A percentile compares a stretch with the other conserved stretches of the same genome.
Evolutionary conservation across 2,113 vertebrate genomes (phyloP).

Genomic region (Cyrtonyx montezumae): DNA sequence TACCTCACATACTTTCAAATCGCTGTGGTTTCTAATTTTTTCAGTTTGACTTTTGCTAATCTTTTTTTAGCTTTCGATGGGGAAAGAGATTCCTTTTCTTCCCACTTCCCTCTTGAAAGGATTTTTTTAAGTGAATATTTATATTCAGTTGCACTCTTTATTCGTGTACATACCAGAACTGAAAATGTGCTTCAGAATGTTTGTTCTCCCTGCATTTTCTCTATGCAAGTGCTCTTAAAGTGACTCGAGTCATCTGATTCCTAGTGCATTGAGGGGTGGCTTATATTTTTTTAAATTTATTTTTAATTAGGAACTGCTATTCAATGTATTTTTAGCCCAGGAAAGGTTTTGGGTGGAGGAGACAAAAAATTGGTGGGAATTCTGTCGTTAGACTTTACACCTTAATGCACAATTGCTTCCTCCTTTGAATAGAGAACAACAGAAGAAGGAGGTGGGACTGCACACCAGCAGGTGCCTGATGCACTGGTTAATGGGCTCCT

Average conservation of each 20-base stretch:
- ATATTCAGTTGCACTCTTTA: not conserved
- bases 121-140: not conserved
- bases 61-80: not conserved
- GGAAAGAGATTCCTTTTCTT: not conserved
- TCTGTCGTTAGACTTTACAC: not conserved
- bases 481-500: not conserved
- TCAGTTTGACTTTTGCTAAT: not conserved
- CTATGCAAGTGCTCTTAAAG: not conserved
- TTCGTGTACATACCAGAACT: not conserved
- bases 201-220: fast-evolving
- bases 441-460: not conserved
- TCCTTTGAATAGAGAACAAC: not conserved
- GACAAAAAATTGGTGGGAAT: not conserved
- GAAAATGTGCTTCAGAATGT: not conserved
- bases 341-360: not conserved
- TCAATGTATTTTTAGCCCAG: not conserved
- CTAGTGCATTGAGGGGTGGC: not conserved
- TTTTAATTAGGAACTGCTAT: not conserved
- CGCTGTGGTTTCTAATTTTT: not conserved
- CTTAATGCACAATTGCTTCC: not conserved
- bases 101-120: not conserved
- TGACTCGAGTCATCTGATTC: not conserved
- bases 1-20: not conserved
- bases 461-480: not conserved
- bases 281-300: not conserved